Percentiles rank a stretch among this genome's conserved stretches.
Conservation (phyloP, 1,140 invertebrate genomes). For the Camponotus floridanus region DNA sequence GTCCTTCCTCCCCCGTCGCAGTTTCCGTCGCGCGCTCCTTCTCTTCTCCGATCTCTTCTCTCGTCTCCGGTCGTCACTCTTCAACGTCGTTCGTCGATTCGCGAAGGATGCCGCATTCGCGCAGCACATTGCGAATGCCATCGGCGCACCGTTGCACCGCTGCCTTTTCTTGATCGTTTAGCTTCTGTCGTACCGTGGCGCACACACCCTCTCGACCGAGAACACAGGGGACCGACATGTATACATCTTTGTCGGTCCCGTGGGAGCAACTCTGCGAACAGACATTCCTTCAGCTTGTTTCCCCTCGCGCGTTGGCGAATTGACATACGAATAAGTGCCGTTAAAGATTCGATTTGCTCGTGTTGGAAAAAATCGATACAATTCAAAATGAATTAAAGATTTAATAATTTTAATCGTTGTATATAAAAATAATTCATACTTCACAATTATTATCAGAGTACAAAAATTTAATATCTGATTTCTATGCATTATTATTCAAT, state of each 20-base stretch:
- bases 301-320: neutral
- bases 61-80: conserved; percentile 48
- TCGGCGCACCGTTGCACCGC: conserved; percentile 86
- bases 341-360: neutral
- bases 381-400: neutral
- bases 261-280: conserved; percentile 82
- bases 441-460: conserved; percentile 1
- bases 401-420: neutral
- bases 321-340: neutral
- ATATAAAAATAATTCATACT: neutral
- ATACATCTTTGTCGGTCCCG: conserved; percentile 88
- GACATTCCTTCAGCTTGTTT: conserved; percentile 36
- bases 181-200: conserved; percentile 86
- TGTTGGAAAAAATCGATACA: neutral
- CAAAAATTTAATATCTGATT: neutral
- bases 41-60: neutral
- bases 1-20: neutral
- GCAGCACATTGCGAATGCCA: conserved; percentile 82
- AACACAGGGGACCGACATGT: conserved; percentile 88
- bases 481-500: neutral
- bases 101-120: conserved; percentile 80
- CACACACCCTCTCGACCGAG: conserved; percentile 87
- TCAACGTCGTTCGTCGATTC: conserved; percentile 70
- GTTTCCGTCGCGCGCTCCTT: conserved; percentile 60
- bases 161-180: conserved; percentile 86